Evolutionary conservation across 2,113 vertebrate species (phyloP).

Genomic region (Chaenocephalus aceratus): DNA sequence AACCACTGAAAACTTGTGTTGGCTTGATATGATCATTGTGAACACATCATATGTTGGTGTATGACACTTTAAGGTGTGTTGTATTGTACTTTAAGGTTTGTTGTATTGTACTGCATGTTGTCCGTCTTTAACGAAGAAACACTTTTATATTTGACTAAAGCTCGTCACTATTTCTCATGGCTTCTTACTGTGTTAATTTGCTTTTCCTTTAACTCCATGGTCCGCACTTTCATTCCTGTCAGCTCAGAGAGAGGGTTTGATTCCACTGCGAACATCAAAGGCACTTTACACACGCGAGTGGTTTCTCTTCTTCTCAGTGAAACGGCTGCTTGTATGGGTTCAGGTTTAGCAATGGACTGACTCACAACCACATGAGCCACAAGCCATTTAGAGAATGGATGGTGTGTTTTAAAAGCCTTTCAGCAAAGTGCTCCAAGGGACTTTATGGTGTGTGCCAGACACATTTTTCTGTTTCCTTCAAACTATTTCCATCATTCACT

Average conservation of each 20-base stretch:
- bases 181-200: background rate
- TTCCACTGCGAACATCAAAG: slow-evolving; percentile 25
- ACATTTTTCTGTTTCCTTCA: background rate
- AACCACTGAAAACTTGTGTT: background rate
- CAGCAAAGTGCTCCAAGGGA: background rate
- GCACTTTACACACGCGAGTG: slow-evolving; percentile 1
- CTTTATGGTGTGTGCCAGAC: background rate
- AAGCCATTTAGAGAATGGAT: slow-evolving; percentile 5
- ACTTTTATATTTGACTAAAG: background rate
- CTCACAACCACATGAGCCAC: slow-evolving; percentile 28
- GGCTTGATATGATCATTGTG: background rate
- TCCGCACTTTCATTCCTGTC: background rate
- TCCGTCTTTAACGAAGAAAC: background rate
- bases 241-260: background rate
- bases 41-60: background rate
- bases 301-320: background rate
- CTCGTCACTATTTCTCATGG: background rate
- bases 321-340: slow-evolving; percentile 18
- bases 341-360: background rate
- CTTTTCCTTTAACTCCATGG: background rate
- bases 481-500: background rate
- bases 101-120: background rate
- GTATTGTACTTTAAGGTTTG: too few relatives aligned
- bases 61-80: background rate
- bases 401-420: slow-evolving; percentile 12